phyloP scores from a whole-genome alignment of 2,888 invertebrate genomes.

The Halictus ligatus region DNA sequence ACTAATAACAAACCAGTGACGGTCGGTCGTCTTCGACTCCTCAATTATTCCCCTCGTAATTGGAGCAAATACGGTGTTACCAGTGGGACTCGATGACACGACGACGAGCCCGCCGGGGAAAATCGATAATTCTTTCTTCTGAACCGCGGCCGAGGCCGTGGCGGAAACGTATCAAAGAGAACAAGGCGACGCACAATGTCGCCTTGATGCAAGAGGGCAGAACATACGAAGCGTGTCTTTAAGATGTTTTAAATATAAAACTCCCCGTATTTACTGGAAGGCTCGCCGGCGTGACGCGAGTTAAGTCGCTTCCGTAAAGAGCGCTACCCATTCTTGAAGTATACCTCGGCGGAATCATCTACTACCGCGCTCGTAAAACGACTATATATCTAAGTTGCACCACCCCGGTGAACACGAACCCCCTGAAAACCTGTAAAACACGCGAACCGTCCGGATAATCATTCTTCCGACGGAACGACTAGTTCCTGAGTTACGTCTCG shows the following conservation, averaged over 20 bases:
- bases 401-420: slow-evolving; percentile 62
- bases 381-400: slow-evolving; percentile 57
- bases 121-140: neutral
- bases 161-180: neutral
- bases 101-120: neutral
- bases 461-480: slow-evolving; percentile 65
- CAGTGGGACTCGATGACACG: slow-evolving; percentile 3
- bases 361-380: slow-evolving; percentile 57
- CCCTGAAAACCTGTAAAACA: slow-evolving; percentile 71
- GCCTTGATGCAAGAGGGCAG: neutral
- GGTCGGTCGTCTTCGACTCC: slow-evolving; percentile 35
- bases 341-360: slow-evolving; percentile 54
- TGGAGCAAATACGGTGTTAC: slow-evolving; percentile 38
- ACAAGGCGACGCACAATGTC: slow-evolving; percentile 12
- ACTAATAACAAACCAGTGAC: slow-evolving; percentile 61
- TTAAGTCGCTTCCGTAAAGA: slow-evolving; percentile 49
- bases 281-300: slow-evolving; percentile 26
- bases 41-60: slow-evolving; percentile 60
- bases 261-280: slow-evolving; percentile 30
- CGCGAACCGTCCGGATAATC: slow-evolving; percentile 70
- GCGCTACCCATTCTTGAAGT: slow-evolving; percentile 30
- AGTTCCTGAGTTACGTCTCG: slow-evolving; percentile 60
- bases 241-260: slow-evolving; percentile 43
- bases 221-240: slow-evolving; percentile 33
- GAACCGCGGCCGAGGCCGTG: neutral